phyloP scores from a whole-genome alignment of 2,113 vertebrate genomes.

The Oryzias melastigma region DNA sequence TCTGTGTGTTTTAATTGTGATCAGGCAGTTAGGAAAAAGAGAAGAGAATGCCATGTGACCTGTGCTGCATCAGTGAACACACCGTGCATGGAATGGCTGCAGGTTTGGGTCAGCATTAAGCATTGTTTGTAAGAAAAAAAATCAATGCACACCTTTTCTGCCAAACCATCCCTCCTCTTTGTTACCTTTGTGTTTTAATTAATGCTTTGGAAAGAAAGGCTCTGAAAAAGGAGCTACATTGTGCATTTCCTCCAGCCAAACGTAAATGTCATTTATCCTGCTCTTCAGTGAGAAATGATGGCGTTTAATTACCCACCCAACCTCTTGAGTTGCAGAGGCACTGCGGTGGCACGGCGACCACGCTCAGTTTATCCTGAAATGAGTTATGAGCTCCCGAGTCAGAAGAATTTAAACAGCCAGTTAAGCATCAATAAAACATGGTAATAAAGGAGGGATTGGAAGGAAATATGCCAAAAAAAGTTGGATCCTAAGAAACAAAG shows the following conservation, averaged over 20 bases:
- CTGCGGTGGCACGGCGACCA: conserved; percentile 4
- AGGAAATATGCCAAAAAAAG: background rate
- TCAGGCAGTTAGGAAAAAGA: conserved; percentile 2
- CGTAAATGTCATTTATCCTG: conserved; percentile 31
- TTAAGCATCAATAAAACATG: background rate
- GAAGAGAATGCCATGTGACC: conserved; percentile 8
- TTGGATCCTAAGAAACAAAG: background rate
- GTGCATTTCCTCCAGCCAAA: conserved; percentile 44
- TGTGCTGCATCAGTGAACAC: conserved; percentile 1
- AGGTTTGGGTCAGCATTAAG: conserved; percentile 6
- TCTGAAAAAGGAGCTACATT: conserved; percentile 38
- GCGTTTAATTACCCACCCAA: conserved; percentile 52
- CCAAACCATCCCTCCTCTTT: background rate
- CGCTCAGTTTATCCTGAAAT: conserved; percentile 22
- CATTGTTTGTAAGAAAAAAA: background rate
- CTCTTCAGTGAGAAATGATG: conserved; percentile 12
- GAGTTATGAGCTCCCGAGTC: background rate
- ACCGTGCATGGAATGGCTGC: background rate
- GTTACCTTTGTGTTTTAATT: conserved; percentile 47
- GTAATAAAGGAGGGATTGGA: background rate
- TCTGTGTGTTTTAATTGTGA: conserved; percentile 15
- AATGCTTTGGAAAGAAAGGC: conserved; percentile 24
- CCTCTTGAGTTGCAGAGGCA: conserved; percentile 24
- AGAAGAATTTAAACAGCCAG: background rate
- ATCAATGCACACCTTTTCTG: background rate